phyloP scores from a whole-genome alignment of 2,797 vertebrate species.

The Peromyscus attwateri region DNA sequence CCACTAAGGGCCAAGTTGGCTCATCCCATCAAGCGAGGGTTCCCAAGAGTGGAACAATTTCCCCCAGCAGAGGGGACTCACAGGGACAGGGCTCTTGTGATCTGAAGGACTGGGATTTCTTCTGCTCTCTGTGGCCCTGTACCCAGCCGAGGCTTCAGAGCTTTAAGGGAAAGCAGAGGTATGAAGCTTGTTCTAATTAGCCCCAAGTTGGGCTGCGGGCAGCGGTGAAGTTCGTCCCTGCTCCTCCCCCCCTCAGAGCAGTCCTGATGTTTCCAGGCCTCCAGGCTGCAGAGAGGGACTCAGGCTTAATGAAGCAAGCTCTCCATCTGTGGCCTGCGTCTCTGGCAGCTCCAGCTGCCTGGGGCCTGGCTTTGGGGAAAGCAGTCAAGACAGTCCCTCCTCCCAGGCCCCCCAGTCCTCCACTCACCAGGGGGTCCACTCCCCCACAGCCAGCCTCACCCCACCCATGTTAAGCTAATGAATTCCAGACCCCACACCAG shows the following conservation, averaged over 20 bases:
- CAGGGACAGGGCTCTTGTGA: not conserved
- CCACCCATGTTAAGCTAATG: slow-evolving; percentile 77
- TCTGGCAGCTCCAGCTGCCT: slow-evolving; percentile 86
- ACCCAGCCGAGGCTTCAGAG: not conserved
- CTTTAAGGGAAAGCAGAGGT: not conserved
- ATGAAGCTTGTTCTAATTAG: not conserved
- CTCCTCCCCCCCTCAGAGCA: slow-evolving; percentile 12
- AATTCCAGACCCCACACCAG: slow-evolving; percentile 77
- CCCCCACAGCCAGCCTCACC: slow-evolving; percentile 50
- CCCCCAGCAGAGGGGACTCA: not conserved
- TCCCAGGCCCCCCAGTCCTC: slow-evolving; percentile 34
- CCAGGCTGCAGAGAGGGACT: slow-evolving; percentile 72
- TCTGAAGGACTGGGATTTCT: not conserved
- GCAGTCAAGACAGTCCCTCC: slow-evolving; percentile 78
- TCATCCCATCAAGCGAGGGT: not conserved
- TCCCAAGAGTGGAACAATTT: not conserved
- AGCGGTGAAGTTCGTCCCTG: slow-evolving; percentile 37
- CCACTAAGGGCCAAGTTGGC: not conserved
- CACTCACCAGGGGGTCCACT: slow-evolving; percentile 74
- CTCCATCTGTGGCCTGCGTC: slow-evolving; percentile 88
- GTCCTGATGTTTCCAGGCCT: slow-evolving; percentile 80
- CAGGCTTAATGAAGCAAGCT: slow-evolving; percentile 84
- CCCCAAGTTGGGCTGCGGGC: slow-evolving; percentile 1
- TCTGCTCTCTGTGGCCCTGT: not conserved
- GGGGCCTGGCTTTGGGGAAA: slow-evolving; percentile 83